Evolutionary conservation across 1,140 invertebrate genomes (phyloP).

Genomic region (Trachelipus rathkii): DNA sequence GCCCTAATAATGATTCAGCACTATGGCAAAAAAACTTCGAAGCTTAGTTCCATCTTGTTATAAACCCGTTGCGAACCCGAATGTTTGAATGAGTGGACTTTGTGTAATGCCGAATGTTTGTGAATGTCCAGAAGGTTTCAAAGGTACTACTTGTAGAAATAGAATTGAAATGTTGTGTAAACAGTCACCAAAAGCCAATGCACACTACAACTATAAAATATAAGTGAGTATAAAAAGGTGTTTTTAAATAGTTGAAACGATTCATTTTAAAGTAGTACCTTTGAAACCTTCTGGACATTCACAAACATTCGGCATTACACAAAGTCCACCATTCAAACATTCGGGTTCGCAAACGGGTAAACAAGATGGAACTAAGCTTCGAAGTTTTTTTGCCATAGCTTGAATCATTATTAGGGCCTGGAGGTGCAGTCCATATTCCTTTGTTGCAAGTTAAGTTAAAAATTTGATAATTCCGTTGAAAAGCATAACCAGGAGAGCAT

Average conservation of each 20-base stretch:
- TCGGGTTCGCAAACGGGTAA: slow-evolving; percentile 12
- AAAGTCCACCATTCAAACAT: slow-evolving; percentile 22
- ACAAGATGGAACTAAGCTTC: neutral
- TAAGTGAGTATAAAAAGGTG: neutral
- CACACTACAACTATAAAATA: neutral
- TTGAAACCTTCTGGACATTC: slow-evolving; percentile 1
- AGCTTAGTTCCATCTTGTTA: neutral
- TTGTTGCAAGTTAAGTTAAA: neutral
- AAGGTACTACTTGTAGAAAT: neutral
- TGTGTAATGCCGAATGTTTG: slow-evolving; percentile 10
- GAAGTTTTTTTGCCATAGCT: neutral
- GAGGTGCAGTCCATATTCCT: neutral
- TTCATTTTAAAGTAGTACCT: neutral
- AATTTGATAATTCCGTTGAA: neutral
- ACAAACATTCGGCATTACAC: slow-evolving; percentile 2
- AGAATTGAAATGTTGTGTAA: neutral
- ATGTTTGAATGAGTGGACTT: slow-evolving; percentile 21
- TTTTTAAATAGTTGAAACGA: neutral
- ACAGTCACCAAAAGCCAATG: neutral
- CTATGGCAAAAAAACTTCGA: neutral
- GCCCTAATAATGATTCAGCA: neutral
- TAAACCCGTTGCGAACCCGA: neutral
- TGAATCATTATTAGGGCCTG: neutral
- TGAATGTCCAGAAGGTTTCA: slow-evolving; percentile 2
- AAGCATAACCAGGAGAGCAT: neutral